Percentiles rank a stretch among this genome's conserved stretches.
These are phyloP conservation scores for Toxotes jaculatrix DNA, from an alignment of 2,113 vertebrate species.

Conservation along the genomic window DNA sequence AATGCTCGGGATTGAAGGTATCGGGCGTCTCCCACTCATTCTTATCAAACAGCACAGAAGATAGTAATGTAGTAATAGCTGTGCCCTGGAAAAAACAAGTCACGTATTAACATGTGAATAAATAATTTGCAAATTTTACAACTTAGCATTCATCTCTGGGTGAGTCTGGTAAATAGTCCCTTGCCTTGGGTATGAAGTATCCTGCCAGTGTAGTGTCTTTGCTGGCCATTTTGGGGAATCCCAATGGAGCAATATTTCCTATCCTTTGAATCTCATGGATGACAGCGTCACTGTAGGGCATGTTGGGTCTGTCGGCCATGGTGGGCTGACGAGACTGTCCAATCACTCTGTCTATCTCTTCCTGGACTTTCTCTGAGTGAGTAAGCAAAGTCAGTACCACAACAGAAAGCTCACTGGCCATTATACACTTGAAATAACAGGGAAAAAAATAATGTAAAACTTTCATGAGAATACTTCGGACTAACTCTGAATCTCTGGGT, in stretches of 20 bases:
- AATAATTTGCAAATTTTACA: not conserved
- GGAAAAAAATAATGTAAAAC: not conserved
- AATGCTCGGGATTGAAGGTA: conserved; percentile 90
- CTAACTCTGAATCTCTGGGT: conserved; percentile 90
- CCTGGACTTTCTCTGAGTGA: conserved; percentile 79
- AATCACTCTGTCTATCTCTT: conserved; percentile 81
- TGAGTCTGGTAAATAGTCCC: not conserved
- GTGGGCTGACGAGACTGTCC: conserved; percentile 79
- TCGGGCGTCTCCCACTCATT: conserved; percentile 87
- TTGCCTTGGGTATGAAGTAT: conserved; percentile 86
- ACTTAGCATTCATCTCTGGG: not conserved
- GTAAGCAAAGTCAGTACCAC: not conserved
- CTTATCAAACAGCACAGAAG: conserved; percentile 87
- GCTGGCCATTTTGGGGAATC: conserved; percentile 74
- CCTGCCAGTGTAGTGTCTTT: conserved; percentile 80
- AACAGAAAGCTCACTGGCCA: not conserved
- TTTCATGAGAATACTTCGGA: not conserved
- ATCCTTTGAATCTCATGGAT: conserved; percentile 88
- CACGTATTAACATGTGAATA: not conserved
- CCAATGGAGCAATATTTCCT: conserved; percentile 84
- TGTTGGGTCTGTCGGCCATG: conserved; percentile 78
- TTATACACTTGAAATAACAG: not conserved
- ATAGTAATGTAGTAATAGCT: conserved; percentile 77
- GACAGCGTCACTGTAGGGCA: conserved; percentile 89
- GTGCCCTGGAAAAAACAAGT: conserved; percentile 72